These are phyloP conservation scores for Belonocnema kinseyi DNA, from an alignment of 1,140 invertebrate species.

Conservation along the genomic window DNA sequence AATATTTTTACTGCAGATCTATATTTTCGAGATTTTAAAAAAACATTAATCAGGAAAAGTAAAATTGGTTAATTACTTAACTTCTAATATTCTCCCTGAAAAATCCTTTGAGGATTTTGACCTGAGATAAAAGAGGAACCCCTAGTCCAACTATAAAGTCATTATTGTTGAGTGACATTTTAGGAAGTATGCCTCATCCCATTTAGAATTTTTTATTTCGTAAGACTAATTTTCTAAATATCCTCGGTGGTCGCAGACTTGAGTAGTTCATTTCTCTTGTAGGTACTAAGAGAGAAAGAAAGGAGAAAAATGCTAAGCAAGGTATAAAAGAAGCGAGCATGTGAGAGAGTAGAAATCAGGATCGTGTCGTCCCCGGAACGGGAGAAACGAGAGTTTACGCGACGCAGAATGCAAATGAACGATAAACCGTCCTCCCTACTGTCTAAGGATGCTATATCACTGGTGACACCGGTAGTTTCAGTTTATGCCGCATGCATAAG, in stretches of 20 bases:
- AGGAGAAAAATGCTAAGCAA: too few species aligned
- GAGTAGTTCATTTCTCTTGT: conserved; percentile 12
- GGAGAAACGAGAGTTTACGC: conserved; percentile 45
- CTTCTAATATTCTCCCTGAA: too few species aligned
- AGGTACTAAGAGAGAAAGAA: neutral
- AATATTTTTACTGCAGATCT: too few species aligned
- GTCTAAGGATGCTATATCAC: conserved; percentile 59
- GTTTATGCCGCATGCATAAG: conserved; percentile 63
- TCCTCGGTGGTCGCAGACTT: neutral
- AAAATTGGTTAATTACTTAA: too few species aligned
- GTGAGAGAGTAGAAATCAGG: conserved; percentile 43
- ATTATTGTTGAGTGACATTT: too few species aligned
- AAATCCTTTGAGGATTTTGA: too few species aligned
- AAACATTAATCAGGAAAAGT: too few species aligned
- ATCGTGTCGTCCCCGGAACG: conserved; percentile 12
- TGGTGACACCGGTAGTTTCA: conserved; percentile 62
- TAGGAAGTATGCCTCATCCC: too few species aligned
- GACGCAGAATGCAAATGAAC: conserved; percentile 61
- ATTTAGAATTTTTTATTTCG: neutral
- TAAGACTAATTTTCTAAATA: neutral
- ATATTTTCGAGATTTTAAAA: too few species aligned
- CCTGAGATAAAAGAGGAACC: too few species aligned
- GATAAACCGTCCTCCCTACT: conserved; percentile 59
- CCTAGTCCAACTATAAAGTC: too few species aligned
- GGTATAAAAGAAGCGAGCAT: neutral